Conservation (phyloP, 2,113 vertebrate genomes). For the Phalacrocorax pelagicus region DNA sequence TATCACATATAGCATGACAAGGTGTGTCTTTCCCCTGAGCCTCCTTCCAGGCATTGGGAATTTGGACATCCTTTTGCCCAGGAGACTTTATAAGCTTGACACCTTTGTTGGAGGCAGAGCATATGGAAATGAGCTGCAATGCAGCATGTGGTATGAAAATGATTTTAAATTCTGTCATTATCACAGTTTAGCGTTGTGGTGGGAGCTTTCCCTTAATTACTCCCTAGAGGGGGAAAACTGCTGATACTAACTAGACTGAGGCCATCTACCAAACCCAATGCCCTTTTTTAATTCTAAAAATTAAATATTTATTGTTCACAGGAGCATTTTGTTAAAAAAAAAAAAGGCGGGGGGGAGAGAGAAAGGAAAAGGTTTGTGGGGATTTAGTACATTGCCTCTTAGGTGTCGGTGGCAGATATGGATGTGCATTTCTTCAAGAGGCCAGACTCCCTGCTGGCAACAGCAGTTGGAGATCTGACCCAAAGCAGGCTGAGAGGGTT, state of each 20-base stretch:
- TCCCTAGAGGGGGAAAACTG: slow-evolving; percentile 43
- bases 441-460: not conserved
- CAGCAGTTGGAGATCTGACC: fast-evolving
- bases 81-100: slow-evolving; percentile 17
- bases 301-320: slow-evolving; percentile 16
- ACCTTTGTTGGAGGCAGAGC: slow-evolving; percentile 13
- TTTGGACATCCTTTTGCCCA: not conserved
- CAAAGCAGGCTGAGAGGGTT: not conserved
- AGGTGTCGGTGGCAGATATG: not conserved
- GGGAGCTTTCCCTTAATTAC: slow-evolving; percentile 58
- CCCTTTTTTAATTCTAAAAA: not conserved
- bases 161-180: slow-evolving; percentile 59
- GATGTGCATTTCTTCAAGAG: not conserved
- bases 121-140: slow-evolving; percentile 59
- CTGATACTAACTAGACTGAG: not conserved
- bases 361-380: not conserved
- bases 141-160: slow-evolving; percentile 41
- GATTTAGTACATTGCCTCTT: not conserved
- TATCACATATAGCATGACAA: slow-evolving; percentile 32
- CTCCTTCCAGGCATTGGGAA: slow-evolving; percentile 48
- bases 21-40: slow-evolving; percentile 51
- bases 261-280: not conserved
- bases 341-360: not conserved
- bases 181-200: slow-evolving; percentile 37
- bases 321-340: not conserved